Percentiles rank a stretch among this genome's conserved stretches.
Evolutionary conservation across 2,888 invertebrate genomes (phyloP).

Genomic region (Eristalis arbustorum): DNA sequence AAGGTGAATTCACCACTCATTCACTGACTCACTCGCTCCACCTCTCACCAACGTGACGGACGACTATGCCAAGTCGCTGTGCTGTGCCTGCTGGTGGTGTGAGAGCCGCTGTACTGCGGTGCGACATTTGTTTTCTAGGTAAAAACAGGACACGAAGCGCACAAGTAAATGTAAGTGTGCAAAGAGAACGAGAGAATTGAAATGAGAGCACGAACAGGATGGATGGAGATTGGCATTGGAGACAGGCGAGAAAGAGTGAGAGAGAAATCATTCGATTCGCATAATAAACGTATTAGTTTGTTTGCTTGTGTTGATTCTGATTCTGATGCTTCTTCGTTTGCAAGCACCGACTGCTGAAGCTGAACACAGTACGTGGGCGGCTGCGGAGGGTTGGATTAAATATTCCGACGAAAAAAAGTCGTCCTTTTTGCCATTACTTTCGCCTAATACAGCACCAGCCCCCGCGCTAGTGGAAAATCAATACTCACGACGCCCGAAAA

Average conservation of each 20-base stretch:
- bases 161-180: constrained; percentile 33
- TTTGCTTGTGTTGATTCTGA: constrained; percentile 44
- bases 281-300: constrained; percentile 62
- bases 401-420: constrained; percentile 16
- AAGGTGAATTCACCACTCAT: constrained; percentile 28
- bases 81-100: neutral
- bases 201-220: neutral
- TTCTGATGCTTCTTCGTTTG: constrained; percentile 29
- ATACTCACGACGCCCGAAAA: constrained; percentile 66
- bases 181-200: neutral
- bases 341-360: neutral
- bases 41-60: constrained; percentile 35
- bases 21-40: constrained; percentile 41
- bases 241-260: neutral
- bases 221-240: neutral
- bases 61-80: neutral
- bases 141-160: constrained; percentile 43
- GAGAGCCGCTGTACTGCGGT: constrained; percentile 34
- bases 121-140: constrained; percentile 43
- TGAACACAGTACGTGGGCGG: neutral
- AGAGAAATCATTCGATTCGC: constrained; percentile 48
- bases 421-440: constrained; percentile 42
- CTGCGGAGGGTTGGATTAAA: constrained; percentile 13
- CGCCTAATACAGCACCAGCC: constrained; percentile 28
- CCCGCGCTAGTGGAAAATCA: constrained; percentile 53